Conservation (phyloP, 2,888 invertebrate species). For the Dioctria rufipes region DNA sequence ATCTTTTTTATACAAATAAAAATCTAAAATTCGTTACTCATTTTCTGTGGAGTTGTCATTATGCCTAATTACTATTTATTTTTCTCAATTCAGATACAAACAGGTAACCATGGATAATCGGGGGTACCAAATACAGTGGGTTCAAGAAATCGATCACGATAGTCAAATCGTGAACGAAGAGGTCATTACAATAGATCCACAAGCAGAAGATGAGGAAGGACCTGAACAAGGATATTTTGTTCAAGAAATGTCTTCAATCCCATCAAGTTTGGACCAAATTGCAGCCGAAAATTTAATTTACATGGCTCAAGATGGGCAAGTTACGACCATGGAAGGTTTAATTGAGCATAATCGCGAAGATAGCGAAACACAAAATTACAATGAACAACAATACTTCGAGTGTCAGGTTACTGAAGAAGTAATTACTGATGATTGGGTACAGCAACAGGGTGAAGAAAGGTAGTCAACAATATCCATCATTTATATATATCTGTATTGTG, state of each 20-base stretch:
- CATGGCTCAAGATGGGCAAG: constrained; percentile 74
- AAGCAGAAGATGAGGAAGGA: constrained; percentile 41
- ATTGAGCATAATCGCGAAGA: constrained; percentile 64
- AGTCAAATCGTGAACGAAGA: constrained; percentile 55
- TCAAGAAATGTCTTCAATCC: constrained; percentile 58
- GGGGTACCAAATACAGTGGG: constrained; percentile 67
- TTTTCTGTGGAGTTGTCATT: no score
- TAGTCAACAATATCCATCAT: constrained; percentile 63
- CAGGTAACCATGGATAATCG: constrained; percentile 61
- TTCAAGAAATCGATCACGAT: constrained; percentile 62
- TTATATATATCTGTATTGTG: not conserved
- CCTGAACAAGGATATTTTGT: constrained; percentile 54
- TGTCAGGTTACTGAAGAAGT: constrained; percentile 85
- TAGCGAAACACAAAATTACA: constrained; percentile 59
- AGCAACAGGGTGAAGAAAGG: constrained; percentile 82
- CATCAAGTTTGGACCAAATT: constrained; percentile 73
- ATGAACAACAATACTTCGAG: constrained; percentile 70
- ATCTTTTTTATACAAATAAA: no score
- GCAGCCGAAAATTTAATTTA: constrained; percentile 78
- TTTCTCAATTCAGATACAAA: not conserved
- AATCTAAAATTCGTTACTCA: no score
- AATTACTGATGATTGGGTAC: constrained; percentile 86
- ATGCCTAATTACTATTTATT: not conserved
- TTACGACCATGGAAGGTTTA: constrained; percentile 66
- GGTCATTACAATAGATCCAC: constrained; percentile 54